Conservation (phyloP, 2,888 invertebrate species). For the Ennomos erosarius region DNA sequence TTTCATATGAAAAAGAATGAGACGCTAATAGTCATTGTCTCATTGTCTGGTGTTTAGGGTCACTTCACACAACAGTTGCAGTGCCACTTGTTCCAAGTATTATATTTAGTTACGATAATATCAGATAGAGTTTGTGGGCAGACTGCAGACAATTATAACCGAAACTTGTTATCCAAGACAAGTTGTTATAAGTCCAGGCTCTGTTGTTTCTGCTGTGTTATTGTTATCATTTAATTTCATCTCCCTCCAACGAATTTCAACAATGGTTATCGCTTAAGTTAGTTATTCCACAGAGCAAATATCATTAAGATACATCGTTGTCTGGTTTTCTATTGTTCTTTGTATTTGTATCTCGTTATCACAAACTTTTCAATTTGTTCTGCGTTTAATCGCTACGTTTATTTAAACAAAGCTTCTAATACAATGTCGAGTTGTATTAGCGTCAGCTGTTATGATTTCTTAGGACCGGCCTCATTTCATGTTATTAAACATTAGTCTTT, state of each 20-base stretch:
- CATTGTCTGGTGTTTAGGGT: too few relatives aligned
- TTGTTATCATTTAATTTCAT: slow-evolving; percentile 36
- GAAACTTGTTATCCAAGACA: too few relatives aligned
- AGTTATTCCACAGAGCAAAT: slow-evolving; percentile 30
- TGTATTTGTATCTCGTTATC: slow-evolving; percentile 27
- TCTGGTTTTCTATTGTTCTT: slow-evolving; percentile 29
- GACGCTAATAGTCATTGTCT: too few relatives aligned
- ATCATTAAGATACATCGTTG: slow-evolving; percentile 27
- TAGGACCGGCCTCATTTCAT: slow-evolving; percentile 11
- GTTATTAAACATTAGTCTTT: slow-evolving; percentile 22
- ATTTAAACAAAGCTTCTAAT: slow-evolving; percentile 5
- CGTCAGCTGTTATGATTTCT: slow-evolving; percentile 15
- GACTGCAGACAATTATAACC: too few relatives aligned
- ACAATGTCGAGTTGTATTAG: slow-evolving; percentile 19
- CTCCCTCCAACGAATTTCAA: slow-evolving; percentile 21
- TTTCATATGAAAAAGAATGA: too few relatives aligned
- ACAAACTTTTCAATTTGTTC: slow-evolving; percentile 26
- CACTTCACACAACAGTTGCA: too few relatives aligned
- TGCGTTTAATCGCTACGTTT: slow-evolving; percentile 5
- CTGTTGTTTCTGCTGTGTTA: slow-evolving; percentile 18
- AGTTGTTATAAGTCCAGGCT: slow-evolving; percentile 3
- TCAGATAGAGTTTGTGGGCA: not conserved
- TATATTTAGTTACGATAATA: not conserved
- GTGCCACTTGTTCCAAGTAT: too few relatives aligned
- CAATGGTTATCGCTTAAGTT: slow-evolving; percentile 24